Evolutionary conservation across 2,888 invertebrate species (phyloP), one percentile per base, ranked within the genome.

Genomic region (Ptilodon capucinus): DNA sequence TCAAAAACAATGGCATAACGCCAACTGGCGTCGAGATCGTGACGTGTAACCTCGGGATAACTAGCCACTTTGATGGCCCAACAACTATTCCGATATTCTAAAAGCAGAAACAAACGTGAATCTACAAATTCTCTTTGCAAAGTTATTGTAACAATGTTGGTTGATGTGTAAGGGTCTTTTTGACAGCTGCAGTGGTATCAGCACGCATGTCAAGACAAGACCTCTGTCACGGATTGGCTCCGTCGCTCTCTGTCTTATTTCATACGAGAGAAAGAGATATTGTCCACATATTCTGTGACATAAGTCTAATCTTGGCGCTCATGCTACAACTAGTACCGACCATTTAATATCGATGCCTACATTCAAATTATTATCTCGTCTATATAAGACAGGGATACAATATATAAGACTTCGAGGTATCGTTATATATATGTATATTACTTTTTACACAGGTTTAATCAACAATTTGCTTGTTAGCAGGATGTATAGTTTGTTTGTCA

Each of bases 1-100:
- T 51, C 36, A 35, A 53, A 58, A 64, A 61, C 60, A 66, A 65
- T 70, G 70, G 70, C 35, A 35, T 11, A 17, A 9, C 35, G 35
- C 35, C 35, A 35, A 35, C 14, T 8, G 17, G 16, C 34, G 13
- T 14, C 7, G 35, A 17, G 17, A 14, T 2, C 14, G 43, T 41
- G 32, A 41, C 39, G 34, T 32, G 21, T 40, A 46, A 18, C 40
- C 40, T 47, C 40, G 35, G 14, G 35, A 13, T 19, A 42, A 40
- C 25, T 17, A 40, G 13, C 28, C 68, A 35, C 35, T 35, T 32
- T 43, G 54, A 59, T 54, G 44, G 40, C 17, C 44, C 44, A 14
- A 46, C 46, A 43, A 34, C 40, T 19, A 39, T 38, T 32, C 3
- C 14, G 14, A 14, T 35, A 35, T 17, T 35, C 17, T 35, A 17